These are phyloP conservation scores for Piaya cayana DNA, from an alignment of 2,113 vertebrate genomes.

Conservation along the genomic window DNA sequence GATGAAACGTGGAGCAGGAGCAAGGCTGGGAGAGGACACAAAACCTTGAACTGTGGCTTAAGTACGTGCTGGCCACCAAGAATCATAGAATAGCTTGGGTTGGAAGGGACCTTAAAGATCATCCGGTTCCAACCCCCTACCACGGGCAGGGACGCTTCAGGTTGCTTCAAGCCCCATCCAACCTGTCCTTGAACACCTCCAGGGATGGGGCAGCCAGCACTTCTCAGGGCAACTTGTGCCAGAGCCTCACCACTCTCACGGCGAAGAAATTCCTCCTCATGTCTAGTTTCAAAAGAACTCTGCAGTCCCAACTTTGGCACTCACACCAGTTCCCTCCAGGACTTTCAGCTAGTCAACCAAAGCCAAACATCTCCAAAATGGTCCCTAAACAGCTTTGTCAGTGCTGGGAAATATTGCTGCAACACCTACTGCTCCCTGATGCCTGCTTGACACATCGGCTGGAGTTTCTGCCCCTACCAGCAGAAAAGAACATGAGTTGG, in stretches of 20 bases:
- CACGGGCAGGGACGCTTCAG: too few species aligned
- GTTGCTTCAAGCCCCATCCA: too few species aligned
- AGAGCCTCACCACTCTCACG: too few species aligned
- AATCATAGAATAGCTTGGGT: too few species aligned
- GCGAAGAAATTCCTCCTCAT: too few species aligned
- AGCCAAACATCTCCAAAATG: not conserved
- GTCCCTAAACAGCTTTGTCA: not conserved
- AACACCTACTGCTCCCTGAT: not conserved
- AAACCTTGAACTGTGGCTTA: not conserved
- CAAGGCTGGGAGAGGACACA: not conserved
- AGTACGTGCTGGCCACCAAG: rapidly evolving
- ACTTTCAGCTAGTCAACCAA: not conserved
- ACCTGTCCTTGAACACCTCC: too few species aligned
- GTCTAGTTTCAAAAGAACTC: not conserved
- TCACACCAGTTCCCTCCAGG: not conserved
- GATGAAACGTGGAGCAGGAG: not conserved
- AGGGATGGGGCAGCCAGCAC: too few species aligned
- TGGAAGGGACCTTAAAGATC: too few species aligned
- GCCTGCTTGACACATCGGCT: not conserved
- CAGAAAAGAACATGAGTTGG: rapidly evolving
- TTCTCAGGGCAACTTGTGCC: too few species aligned
- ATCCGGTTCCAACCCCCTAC: too few species aligned
- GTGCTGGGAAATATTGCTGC: not conserved
- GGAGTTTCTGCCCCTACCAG: not conserved
- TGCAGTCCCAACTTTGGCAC: not conserved